These are phyloP conservation scores for Aldrovandia affinis DNA, from an alignment of 2,797 vertebrate species.

Conservation along the genomic window DNA sequence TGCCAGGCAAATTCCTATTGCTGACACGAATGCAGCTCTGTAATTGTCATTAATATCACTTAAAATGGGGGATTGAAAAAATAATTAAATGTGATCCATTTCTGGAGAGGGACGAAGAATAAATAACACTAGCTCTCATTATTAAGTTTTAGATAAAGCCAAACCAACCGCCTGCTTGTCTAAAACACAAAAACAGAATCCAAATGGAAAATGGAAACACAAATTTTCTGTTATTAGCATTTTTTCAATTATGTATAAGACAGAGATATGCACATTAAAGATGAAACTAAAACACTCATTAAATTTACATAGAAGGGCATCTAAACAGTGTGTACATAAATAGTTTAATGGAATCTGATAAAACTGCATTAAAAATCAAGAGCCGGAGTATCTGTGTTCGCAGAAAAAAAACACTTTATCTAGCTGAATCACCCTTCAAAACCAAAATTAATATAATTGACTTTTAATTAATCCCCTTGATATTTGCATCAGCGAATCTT, in stretches of 20 bases:
- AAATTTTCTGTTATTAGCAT: slow-evolving; percentile 68
- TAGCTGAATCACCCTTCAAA: slow-evolving; percentile 79
- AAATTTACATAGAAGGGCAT: slow-evolving; percentile 76
- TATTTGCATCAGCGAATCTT: slow-evolving; percentile 86
- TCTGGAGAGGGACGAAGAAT: slow-evolving; percentile 16
- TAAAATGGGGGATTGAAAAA: slow-evolving; percentile 21
- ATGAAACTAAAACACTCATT: slow-evolving; percentile 78
- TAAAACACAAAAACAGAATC: slow-evolving; percentile 31
- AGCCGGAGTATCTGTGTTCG: slow-evolving; percentile 58
- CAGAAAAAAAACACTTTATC: slow-evolving; percentile 62
- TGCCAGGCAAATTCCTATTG: slow-evolving; percentile 10
- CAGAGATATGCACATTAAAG: slow-evolving; percentile 72
- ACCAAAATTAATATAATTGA: slow-evolving; percentile 87
- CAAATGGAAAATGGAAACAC: slow-evolving; percentile 52
- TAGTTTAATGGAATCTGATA: slow-evolving; percentile 68
- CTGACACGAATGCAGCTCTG: slow-evolving; percentile 9
- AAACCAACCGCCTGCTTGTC: slow-evolving; percentile 20
- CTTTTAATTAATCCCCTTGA: slow-evolving; percentile 94
- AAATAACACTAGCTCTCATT: slow-evolving; percentile 19
- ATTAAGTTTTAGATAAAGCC: slow-evolving; percentile 13
- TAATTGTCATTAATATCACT: slow-evolving; percentile 7
- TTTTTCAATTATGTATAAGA: slow-evolving; percentile 78
- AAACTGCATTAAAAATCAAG: slow-evolving; percentile 66
- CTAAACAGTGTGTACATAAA: slow-evolving; percentile 62
- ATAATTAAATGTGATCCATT: slow-evolving; percentile 30